Conservation (phyloP, 2,113 vertebrate genomes). For the Pitta sordida region DNA sequence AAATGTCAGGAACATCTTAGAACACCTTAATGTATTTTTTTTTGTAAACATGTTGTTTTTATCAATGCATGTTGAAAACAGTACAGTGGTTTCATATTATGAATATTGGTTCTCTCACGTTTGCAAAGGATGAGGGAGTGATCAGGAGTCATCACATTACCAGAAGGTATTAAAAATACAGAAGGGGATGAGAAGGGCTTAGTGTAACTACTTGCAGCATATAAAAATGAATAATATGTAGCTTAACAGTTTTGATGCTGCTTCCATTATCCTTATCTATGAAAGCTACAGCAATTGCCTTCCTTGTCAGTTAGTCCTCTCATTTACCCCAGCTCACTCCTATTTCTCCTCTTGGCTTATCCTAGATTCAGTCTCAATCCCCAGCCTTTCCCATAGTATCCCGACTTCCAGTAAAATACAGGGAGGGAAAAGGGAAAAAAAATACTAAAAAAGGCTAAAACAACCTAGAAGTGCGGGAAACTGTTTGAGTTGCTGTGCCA, state of each 20-base stretch:
- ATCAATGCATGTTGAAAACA: background rate
- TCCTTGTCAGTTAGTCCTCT: constrained; percentile 13
- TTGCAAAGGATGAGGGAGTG: background rate
- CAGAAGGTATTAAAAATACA: background rate
- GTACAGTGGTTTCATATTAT: background rate
- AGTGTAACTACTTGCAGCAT: background rate
- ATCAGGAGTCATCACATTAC: background rate
- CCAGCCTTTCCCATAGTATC: background rate
- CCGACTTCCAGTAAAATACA: background rate
- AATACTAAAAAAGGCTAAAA: background rate
- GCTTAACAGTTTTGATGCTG: constrained; percentile 23
- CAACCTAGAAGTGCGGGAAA: accelerated
- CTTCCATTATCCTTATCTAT: constrained; percentile 29
- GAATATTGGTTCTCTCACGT: background rate
- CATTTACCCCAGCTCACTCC: background rate
- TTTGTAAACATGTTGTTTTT: constrained; percentile 17
- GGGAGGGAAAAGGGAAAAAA: background rate
- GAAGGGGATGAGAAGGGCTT: constrained; percentile 11
- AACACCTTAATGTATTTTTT: background rate
- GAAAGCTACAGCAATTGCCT: constrained; percentile 17
- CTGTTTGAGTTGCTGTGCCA: background rate
- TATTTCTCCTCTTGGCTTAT: constrained; percentile 7
- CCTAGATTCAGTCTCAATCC: background rate
- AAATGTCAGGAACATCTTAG: background rate
- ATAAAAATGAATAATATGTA: constrained; percentile 40